phyloP scores from a whole-genome alignment of 2,113 vertebrate species.

The Paraplagusia blochii region DNA sequence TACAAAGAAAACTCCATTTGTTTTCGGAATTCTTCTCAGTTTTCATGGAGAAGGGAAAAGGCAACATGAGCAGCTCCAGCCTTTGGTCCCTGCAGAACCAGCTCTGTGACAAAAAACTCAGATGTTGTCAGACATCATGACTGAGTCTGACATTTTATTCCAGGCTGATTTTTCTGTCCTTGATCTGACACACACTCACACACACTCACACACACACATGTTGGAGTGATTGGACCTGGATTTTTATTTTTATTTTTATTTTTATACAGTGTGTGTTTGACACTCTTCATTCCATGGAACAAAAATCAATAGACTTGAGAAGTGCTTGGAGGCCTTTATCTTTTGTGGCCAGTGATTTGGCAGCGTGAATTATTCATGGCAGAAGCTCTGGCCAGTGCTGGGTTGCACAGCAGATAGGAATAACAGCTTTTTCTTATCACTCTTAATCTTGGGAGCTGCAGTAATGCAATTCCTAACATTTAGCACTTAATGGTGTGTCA shows the following conservation, averaged over 20 bases:
- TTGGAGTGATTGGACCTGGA: conserved; percentile 30
- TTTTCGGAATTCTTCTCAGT: no score
- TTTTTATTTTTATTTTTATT: conserved; percentile 50
- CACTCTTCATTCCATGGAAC: conserved; percentile 67
- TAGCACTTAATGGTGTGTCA: conserved; percentile 82
- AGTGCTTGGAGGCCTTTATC: conserved; percentile 84
- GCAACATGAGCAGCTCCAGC: no score
- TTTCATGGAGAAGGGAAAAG: no score
- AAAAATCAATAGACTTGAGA: conserved; percentile 86
- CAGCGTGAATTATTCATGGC: conserved; percentile 89
- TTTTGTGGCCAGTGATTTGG: conserved; percentile 84
- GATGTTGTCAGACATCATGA: neutral
- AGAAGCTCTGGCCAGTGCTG: conserved; percentile 78
- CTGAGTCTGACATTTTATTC: conserved; percentile 5
- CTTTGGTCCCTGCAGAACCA: neutral
- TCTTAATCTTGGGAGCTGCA: conserved; percentile 81
- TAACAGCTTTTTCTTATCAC: conserved; percentile 85
- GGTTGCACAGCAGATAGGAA: conserved; percentile 79
- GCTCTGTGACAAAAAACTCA: neutral
- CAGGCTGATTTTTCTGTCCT: conserved; percentile 37
- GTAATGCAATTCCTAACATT: conserved; percentile 85
- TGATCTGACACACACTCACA: conserved; percentile 37
- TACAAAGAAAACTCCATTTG: no score
- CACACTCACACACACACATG: no score
- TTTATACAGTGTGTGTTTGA: conserved; percentile 61